Conservation (phyloP, 2,113 vertebrate genomes). For the Cathartes aura region DNA sequence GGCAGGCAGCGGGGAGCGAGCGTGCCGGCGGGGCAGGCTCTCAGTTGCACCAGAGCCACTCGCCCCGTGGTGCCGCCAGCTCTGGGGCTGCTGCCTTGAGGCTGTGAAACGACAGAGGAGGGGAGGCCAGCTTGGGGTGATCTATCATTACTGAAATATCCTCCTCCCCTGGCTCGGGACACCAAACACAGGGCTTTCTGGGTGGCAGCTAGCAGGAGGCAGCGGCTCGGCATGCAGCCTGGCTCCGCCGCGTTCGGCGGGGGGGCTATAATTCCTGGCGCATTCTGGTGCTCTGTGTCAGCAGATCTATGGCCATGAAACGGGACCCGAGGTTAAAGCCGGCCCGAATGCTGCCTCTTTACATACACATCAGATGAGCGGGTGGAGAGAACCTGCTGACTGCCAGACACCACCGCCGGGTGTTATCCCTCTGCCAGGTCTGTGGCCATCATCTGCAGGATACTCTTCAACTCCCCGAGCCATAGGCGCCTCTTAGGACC, state of each 20-base stretch:
- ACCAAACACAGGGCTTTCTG: background rate
- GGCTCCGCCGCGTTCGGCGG: rapidly evolving
- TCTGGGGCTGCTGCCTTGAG: background rate
- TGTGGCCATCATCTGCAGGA: background rate
- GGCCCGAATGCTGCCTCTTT: background rate
- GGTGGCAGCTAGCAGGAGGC: background rate
- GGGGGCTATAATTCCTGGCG: background rate
- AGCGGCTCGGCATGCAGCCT: rapidly evolving
- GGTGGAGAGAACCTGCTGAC: background rate
- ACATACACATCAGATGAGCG: background rate
- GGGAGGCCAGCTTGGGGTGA: background rate
- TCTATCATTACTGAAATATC: background rate
- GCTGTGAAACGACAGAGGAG: background rate
- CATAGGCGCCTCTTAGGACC: background rate
- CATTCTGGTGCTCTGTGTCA: rapidly evolving
- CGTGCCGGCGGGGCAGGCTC: rapidly evolving
- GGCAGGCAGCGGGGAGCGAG: background rate
- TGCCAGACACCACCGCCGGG: background rate
- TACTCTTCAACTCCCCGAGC: background rate
- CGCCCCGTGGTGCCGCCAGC: rapidly evolving
- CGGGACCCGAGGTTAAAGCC: background rate
- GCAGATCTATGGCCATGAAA: background rate
- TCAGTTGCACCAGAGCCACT: background rate
- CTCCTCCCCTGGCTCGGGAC: background rate
- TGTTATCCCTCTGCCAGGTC: background rate